A percentile compares a stretch with the other conserved stretches of the same genome.
These are phyloP conservation scores for Lathamus discolor DNA, from an alignment of 2,113 vertebrate species.

Conservation along the genomic window DNA sequence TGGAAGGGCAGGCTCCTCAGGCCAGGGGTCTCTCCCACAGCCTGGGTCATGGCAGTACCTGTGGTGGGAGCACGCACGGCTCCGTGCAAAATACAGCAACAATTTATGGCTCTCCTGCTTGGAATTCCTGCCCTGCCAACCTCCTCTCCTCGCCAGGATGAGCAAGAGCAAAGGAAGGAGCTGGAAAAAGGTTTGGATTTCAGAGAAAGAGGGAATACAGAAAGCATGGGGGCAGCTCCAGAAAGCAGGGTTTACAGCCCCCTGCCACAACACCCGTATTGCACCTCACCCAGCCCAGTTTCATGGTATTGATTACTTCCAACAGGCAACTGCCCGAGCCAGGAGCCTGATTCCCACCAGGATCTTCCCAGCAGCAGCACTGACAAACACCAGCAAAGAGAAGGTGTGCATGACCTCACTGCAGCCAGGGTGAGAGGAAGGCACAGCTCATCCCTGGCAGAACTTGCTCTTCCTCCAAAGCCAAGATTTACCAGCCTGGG, in stretches of 20 bases:
- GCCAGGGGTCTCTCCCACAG: background rate
- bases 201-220: background rate
- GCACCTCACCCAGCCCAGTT: background rate
- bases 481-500: background rate
- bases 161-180: background rate
- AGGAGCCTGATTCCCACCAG: background rate
- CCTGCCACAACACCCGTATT: background rate
- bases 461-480: background rate
- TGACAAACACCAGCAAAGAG: background rate
- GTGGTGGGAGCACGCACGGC: rapidly evolving
- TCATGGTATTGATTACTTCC: background rate
- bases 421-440: rapidly evolving
- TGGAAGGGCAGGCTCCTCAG: background rate
- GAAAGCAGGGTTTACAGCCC: background rate
- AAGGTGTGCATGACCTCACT: background rate
- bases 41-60: rapidly evolving
- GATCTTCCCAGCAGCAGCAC: background rate
- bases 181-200: background rate
- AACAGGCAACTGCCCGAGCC: background rate
- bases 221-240: background rate
- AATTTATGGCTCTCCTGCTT: background rate
- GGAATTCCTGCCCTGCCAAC: background rate
- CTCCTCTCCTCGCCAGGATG: background rate
- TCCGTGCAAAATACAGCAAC: rapidly evolving
- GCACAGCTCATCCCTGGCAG: background rate